Evolutionary conservation across 2,888 invertebrate species (phyloP).

Genomic region (Andrena bucephala): DNA sequence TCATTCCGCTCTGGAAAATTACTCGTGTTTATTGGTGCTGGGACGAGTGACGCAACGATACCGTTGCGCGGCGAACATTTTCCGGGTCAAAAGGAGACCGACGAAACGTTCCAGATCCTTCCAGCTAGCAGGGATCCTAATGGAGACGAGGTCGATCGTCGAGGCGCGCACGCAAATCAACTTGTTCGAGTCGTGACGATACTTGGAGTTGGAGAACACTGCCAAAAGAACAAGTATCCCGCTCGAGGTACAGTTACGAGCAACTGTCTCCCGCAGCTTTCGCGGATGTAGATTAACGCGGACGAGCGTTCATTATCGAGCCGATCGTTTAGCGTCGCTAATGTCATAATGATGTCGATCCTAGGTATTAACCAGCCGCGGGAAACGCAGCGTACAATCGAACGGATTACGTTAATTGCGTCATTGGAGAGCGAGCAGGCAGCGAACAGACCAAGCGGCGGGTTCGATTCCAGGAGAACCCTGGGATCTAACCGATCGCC

Average conservation of each 20-base stretch:
- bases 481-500: background rate
- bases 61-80: background rate
- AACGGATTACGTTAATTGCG: conserved; percentile 53
- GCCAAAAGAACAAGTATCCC: background rate
- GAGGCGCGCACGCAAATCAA: background rate
- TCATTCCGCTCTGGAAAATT: conserved; percentile 44
- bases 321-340: conserved; percentile 31
- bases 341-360: conserved; percentile 41
- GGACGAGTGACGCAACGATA: conserved; percentile 8
- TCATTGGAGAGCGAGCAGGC: conserved; percentile 6
- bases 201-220: background rate
- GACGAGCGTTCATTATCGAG: conserved; percentile 28
- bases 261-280: background rate
- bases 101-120: background rate
- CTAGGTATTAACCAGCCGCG: conserved; percentile 30
- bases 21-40: background rate
- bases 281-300: conserved; percentile 21
- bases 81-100: background rate
- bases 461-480: background rate
- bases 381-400: conserved; percentile 37
- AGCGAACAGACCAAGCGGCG: background rate
- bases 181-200: background rate
- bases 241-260: background rate
- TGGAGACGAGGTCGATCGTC: background rate
- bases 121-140: background rate